Evolutionary conservation across 2,113 vertebrate genomes (phyloP).

Genomic region (Heteronetta atricapilla): DNA sequence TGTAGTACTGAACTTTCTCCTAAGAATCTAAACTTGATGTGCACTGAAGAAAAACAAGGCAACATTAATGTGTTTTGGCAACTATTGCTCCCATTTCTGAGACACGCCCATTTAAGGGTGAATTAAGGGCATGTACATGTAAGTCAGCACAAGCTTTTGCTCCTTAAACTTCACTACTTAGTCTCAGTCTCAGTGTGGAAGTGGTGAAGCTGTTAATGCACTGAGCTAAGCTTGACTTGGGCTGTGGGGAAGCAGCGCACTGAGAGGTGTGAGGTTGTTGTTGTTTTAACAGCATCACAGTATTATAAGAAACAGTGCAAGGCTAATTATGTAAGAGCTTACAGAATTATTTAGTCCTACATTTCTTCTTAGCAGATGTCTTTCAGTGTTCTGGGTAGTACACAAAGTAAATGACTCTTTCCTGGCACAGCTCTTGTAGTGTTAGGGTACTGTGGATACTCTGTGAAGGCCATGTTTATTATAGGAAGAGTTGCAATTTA

Average conservation of each 20-base stretch:
- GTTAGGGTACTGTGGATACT: background rate
- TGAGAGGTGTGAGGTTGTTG: background rate
- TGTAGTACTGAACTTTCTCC: background rate
- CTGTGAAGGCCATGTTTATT: background rate
- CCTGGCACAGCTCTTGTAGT: background rate
- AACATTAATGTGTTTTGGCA: background rate
- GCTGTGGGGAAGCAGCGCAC: background rate
- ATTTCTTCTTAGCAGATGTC: background rate
- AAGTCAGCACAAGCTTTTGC: background rate
- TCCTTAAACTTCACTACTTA: background rate
- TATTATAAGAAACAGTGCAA: background rate
- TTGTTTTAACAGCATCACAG: background rate
- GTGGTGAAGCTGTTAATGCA: background rate
- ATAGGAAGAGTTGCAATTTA: background rate
- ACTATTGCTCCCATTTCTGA: background rate
- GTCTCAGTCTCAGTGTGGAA: background rate
- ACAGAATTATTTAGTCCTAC: background rate
- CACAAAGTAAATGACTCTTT: background rate
- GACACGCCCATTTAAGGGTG: background rate
- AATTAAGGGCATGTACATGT: fast-evolving
- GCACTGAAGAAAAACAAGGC: background rate
- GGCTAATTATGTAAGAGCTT: background rate
- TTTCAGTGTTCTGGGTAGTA: background rate
- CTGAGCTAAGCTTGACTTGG: background rate
- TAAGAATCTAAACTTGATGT: background rate